Evolutionary conservation across 1,140 invertebrate species (phyloP), one percentile per base, ranked within the genome.

Genomic region (Drosophila sp.): DNA sequence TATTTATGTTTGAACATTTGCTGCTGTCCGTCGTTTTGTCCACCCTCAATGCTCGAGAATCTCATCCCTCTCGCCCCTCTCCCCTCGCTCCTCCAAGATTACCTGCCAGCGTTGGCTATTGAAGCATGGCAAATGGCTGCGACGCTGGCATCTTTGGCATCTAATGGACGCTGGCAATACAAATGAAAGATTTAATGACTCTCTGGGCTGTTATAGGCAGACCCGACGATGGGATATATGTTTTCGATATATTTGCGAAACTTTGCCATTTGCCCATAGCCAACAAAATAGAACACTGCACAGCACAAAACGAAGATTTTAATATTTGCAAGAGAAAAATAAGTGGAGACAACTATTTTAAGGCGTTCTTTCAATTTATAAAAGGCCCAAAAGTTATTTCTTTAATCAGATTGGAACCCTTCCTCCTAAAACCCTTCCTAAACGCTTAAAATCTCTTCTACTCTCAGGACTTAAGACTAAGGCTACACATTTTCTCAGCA

Each of bases 161-260:
- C 80, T 89, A 86, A 86, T 86, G 82, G 79, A 70, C 83, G 79
- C 82, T 87, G 84, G 84, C 84, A 89, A 77, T 69, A 89, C 84
- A 83, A 86, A 87, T 86, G 83, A 86, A 87, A 86, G 82, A 86
- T 89, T 89, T 86, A 86, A 86, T 86, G 83, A 86, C 83, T 86
- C 83, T 86, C 66, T 55, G 44, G 72, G 75, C 78, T 47, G 66
- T 58, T 70, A 35, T 62, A 66, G 80, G 75, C 78, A 68, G 32
- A 44, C 25, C 38, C 63, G 32, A 67, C 60, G 60, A 56, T 63
- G 35, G 71, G 44, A 60, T 70, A 75, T 65, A 63, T 80, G 69
- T 70, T 71, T 66, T 79, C 79, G 41, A 89, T 89, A 83, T 65
- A 79, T 86, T 76, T 66, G 72, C 72, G 44, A 69, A 69, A 82